Conservation (phyloP, 2,113 vertebrate genomes). For the Dicerorhinus sumatrensis region DNA sequence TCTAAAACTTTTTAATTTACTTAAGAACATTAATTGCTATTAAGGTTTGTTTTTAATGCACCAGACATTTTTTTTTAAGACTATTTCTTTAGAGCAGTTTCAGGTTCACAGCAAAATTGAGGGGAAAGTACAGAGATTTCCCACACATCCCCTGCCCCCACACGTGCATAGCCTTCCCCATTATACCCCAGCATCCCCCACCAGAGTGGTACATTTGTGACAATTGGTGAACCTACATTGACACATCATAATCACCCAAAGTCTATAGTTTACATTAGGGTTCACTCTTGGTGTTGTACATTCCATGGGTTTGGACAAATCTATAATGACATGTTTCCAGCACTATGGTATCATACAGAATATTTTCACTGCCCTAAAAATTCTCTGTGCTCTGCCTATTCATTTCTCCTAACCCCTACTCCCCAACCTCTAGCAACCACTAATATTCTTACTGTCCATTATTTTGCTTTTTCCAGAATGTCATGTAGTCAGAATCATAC, state of each 20-base stretch:
- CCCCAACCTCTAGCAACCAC: background rate
- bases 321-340: background rate
- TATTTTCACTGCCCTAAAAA: background rate
- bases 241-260: background rate
- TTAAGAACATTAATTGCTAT: conserved; percentile 1
- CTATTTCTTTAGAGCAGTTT: background rate
- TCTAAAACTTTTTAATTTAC: conserved; percentile 36
- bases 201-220: background rate
- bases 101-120: background rate
- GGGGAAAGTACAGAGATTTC: background rate
- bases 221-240: background rate
- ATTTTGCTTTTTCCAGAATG: conserved; percentile 32
- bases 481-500: background rate
- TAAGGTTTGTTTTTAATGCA: background rate
- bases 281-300: background rate
- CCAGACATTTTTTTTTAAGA: background rate
- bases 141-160: background rate
- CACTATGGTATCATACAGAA: background rate
- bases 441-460: background rate
- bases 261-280: background rate
- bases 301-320: background rate
- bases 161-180: background rate
- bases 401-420: background rate
- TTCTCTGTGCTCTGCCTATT: background rate
- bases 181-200: background rate